These are phyloP conservation scores for Florisuga fusca DNA, from an alignment of 2,797 vertebrate species.

Conservation along the genomic window DNA sequence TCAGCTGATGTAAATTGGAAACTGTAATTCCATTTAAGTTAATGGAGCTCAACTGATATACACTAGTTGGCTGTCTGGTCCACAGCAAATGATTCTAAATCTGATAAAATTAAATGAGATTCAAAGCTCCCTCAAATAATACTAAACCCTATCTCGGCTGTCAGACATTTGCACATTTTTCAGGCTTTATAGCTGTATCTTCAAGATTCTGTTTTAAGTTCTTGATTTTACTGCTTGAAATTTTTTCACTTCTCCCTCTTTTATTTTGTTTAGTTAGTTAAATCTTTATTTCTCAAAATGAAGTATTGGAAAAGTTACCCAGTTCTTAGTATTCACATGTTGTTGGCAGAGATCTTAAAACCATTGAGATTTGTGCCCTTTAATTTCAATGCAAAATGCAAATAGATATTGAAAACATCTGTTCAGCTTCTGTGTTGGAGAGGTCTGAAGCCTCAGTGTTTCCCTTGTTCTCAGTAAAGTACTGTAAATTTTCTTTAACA, in stretches of 20 bases:
- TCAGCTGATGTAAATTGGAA: conserved; percentile 70
- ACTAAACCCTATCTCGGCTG: conserved; percentile 59
- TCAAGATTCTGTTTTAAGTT: conserved; percentile 52
- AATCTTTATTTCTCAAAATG: neutral
- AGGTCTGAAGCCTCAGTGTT: neutral
- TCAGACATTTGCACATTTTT: conserved; percentile 44
- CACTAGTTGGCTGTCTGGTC: conserved; percentile 67
- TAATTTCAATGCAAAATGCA: conserved; percentile 68
- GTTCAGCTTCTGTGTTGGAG: neutral
- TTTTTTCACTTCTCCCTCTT: conserved; percentile 16
- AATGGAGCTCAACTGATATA: conserved; percentile 72
- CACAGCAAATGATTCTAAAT: conserved; percentile 65
- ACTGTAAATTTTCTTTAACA: neutral
- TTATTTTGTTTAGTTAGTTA: conserved; percentile 28
- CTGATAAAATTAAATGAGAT: conserved; percentile 75
- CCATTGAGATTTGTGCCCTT: conserved; percentile 15
- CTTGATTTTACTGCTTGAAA: conserved; percentile 57
- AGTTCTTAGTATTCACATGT: conserved; percentile 20
- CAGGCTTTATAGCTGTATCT: conserved; percentile 50
- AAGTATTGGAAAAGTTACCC: neutral
- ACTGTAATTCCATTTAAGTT: conserved; percentile 65
- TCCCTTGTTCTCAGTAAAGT: neutral
- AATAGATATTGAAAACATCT: conserved; percentile 46
- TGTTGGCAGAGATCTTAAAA: conserved; percentile 31
- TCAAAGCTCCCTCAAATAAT: conserved; percentile 58